Evolutionary conservation across 2,797 vertebrate species (phyloP).

Genomic region (Falco naumanni): DNA sequence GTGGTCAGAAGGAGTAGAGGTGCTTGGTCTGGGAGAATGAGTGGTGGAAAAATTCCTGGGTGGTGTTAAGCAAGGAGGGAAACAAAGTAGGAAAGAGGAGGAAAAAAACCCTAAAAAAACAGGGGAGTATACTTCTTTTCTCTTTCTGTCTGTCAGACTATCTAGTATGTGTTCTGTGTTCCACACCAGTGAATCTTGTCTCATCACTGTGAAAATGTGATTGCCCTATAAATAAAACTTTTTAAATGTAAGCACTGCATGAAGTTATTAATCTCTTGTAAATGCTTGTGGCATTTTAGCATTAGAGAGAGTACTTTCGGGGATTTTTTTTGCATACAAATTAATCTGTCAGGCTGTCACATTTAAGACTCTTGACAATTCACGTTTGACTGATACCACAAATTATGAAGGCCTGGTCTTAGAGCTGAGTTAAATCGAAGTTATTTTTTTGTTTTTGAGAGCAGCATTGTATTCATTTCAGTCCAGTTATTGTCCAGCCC

Average conservation of each 20-base stretch:
- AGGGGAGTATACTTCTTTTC: neutral
- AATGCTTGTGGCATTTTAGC: conserved; percentile 22
- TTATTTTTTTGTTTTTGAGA: neutral
- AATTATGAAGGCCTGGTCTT: neutral
- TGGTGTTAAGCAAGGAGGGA: neutral
- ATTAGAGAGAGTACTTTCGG: neutral
- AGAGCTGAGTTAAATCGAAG: neutral
- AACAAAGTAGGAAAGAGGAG: neutral
- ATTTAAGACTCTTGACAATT: neutral
- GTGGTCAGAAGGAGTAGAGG: neutral
- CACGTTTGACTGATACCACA: neutral
- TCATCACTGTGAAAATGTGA: conserved; percentile 21
- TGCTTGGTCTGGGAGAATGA: neutral
- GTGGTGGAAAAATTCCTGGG: neutral
- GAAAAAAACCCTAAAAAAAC: neutral
- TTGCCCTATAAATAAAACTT: conserved; percentile 40
- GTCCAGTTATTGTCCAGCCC: neutral
- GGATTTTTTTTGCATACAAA: conserved; percentile 5
- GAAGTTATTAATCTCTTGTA: conserved; percentile 41
- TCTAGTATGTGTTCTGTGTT: neutral
- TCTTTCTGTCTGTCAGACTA: neutral
- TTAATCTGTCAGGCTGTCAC: conserved; percentile 19
- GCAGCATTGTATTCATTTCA: neutral
- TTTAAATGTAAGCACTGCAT: neutral
- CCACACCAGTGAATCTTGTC: neutral